Evolutionary conservation across 1,140 invertebrate species (phyloP).

Genomic region (Euborellia annulipes): DNA sequence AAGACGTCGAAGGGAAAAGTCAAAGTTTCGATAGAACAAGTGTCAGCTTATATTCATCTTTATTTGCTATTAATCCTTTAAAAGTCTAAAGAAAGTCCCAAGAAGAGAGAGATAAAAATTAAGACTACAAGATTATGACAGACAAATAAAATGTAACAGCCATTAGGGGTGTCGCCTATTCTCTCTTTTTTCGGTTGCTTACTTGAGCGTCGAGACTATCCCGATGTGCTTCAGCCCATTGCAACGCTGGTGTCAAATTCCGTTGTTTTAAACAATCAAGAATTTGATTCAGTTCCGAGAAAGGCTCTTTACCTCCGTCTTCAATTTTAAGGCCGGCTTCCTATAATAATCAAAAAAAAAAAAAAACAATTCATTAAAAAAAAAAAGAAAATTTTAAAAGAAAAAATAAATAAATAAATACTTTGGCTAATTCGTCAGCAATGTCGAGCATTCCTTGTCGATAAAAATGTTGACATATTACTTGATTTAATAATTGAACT

Average conservation of each 20-base stretch:
- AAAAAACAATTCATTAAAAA: not conserved
- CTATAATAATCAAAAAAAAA: conserved; percentile 26
- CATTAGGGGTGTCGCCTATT: no score
- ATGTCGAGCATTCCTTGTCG: conserved; percentile 83
- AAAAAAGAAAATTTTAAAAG: not conserved
- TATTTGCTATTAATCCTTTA: no score
- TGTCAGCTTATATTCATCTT: no score
- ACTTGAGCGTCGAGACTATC: conserved; percentile 42
- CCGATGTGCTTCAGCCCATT: conserved; percentile 52
- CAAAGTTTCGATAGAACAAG: no score
- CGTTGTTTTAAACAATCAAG: conserved; percentile 60
- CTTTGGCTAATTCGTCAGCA: conserved; percentile 59
- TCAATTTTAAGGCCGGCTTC: conserved; percentile 58
- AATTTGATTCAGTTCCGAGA: conserved; percentile 71
- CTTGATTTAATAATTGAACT: conserved; percentile 71
- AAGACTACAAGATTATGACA: no score
- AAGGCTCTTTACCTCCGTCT: conserved; percentile 58
- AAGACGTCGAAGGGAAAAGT: no score
- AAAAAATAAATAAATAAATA: conserved; percentile 21
- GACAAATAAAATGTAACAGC: no score
- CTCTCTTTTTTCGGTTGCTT: no score
- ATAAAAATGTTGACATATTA: conserved; percentile 93
- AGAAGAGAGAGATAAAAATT: no score
- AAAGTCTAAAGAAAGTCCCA: no score
- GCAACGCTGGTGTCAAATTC: conserved; percentile 64